A percentile compares a stretch with the other conserved stretches of the same genome.
These are phyloP conservation scores for Conchocele bisecta DNA, from an alignment of 2,888 invertebrate genomes.

Conservation along the genomic window DNA sequence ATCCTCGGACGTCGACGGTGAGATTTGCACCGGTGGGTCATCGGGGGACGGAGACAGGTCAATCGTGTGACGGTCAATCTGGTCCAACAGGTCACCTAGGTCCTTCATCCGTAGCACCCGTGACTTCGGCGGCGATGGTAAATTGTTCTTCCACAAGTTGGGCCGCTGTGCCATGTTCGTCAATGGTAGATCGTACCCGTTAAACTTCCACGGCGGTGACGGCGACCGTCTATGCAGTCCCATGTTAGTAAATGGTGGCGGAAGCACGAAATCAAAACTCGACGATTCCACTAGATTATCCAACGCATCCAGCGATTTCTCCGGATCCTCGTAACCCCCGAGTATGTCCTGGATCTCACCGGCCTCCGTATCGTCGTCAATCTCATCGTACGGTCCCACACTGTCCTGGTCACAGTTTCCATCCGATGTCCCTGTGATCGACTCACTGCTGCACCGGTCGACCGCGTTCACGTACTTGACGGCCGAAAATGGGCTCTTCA, in stretches of 20 bases:
- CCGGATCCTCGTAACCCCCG: slow-evolving; percentile 61
- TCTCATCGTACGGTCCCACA: slow-evolving; percentile 72
- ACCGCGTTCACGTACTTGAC: slow-evolving; percentile 56
- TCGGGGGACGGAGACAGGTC: slow-evolving; percentile 78
- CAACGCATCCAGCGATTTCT: slow-evolving; percentile 65
- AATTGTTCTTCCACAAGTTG: slow-evolving; percentile 69
- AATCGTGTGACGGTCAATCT: slow-evolving; percentile 72
- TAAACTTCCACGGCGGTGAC: slow-evolving; percentile 59
- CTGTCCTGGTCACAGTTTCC: slow-evolving; percentile 67
- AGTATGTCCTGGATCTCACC: slow-evolving; percentile 77
- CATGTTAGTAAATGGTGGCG: slow-evolving; percentile 70
- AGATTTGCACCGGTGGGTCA: slow-evolving; percentile 73
- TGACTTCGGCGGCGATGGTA: slow-evolving; percentile 75
- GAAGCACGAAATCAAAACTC: slow-evolving; percentile 76
- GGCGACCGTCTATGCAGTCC: slow-evolving; percentile 63
- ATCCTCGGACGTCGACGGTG: slow-evolving; percentile 75
- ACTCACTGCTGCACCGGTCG: slow-evolving; percentile 66
- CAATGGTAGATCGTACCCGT: slow-evolving; percentile 60
- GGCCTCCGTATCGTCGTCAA: slow-evolving; percentile 74
- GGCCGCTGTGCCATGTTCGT: slow-evolving; percentile 60
- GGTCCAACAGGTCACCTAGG: slow-evolving; percentile 70
- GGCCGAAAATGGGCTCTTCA: slow-evolving; percentile 69
- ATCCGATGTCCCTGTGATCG: slow-evolving; percentile 60
- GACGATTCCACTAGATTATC: slow-evolving; percentile 73
- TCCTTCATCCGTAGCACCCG: slow-evolving; percentile 72